Evolutionary conservation across 1,140 invertebrate species (phyloP).

Genomic region (Bathynomus jamesi): DNA sequence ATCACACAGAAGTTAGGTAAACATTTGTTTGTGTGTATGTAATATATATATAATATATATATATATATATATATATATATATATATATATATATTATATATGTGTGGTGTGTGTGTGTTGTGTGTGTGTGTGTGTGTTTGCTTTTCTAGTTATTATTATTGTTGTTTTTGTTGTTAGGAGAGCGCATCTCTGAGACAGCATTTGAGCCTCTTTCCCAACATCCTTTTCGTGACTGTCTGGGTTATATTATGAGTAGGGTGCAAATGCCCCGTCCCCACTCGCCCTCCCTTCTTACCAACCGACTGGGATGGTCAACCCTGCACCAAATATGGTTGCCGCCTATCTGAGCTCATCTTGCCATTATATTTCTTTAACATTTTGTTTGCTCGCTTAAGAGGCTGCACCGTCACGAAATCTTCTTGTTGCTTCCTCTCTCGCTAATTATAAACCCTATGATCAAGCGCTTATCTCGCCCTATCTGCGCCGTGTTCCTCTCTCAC

Average conservation of each 20-base stretch:
- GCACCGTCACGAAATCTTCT: neutral
- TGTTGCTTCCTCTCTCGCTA: too few relatives aligned
- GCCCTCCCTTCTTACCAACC: neutral
- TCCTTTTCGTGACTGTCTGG: neutral
- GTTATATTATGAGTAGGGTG: neutral
- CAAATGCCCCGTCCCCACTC: neutral
- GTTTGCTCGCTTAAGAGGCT: neutral
- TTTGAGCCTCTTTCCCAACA: too few relatives aligned
- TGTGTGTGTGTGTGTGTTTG: too few relatives aligned
- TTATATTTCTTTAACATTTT: neutral
- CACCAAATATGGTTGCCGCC: neutral
- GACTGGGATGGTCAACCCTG: neutral
- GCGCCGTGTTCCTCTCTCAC: neutral
- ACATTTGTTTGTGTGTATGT: too few relatives aligned
- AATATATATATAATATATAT: too few relatives aligned
- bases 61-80: conserved; percentile 3
- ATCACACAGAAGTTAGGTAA: too few relatives aligned
- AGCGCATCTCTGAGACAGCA: too few relatives aligned
- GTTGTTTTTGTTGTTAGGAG: too few relatives aligned
- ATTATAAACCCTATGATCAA: neutral
- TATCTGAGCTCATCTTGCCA: neutral
- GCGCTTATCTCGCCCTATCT: neutral
- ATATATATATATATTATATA: neutral
- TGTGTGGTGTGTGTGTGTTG: too few relatives aligned
- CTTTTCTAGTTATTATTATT: too few relatives aligned